Evolutionary conservation across 2,797 vertebrate genomes (phyloP), one percentile per base, ranked within the genome.

Genomic region (Botia kubotai): DNA sequence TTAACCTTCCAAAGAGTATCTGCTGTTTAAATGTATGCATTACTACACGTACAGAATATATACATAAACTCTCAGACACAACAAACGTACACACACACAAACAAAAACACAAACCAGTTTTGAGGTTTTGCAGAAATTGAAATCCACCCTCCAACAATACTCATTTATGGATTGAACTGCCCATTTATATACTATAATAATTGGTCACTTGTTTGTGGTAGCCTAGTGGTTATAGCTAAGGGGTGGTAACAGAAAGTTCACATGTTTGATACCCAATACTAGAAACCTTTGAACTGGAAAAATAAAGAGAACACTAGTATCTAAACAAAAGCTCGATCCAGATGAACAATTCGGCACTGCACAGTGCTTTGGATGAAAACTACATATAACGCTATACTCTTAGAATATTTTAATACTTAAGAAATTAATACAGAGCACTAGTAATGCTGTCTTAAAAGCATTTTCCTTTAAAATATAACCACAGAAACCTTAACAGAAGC

Each of bases 1-100:
- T 88, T 52, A 48, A 85, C 84, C 89, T 90, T 90, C 77, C 72
- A 83, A 76, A 85, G 81, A 82, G 77, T 81, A 87, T 89, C 84
- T 89, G 82, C 89, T 83, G 36, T 73, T 68, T 79, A 73, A 77
- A 79, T 8, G 36, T 67, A 67, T 69, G 84, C 79, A 66, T 62
- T 60, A 76, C 62, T 82, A 82, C 62, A 85, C 68, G 77, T 84
- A 90, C 83, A 83, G 83, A 81, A 83, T 89, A 81, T 83, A 80
- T 70, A 87, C 88, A 91, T 84, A 86, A 65, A 85, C 84, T 89
- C 72, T 76, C 63, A 76, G 7, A 23, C 65, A 72, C 53, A 65
- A 52, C 77, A 55, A 1, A 69, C 17, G 29, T 4, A 60, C 12
- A 55, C 52, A 72, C 26, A 63, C 10, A 55, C 29, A 73, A 17